Evolutionary conservation across 2,113 vertebrate genomes (phyloP), one percentile per base, ranked within the genome.

Genomic region (Lonchura striata): DNA sequence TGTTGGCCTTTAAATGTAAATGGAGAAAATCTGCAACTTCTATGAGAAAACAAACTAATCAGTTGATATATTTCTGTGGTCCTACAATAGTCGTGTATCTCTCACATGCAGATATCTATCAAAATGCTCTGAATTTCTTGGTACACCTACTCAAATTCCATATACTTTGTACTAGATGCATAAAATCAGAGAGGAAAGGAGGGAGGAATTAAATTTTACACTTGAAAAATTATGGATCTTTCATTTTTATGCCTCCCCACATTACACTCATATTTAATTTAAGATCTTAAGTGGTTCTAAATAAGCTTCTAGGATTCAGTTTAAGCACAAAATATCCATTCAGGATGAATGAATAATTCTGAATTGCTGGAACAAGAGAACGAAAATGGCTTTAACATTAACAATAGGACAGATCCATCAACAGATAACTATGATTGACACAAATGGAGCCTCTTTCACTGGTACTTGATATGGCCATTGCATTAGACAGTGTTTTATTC

Each of bases 311-410:
- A 87, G 89, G 27, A 91, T 86, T 92, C 46, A 77, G 39, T 86
- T 92, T 61, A 82, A 83, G 82, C 39, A 82, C 59, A 92, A 95
- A 88, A 82, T 82, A 91, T 87, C 89, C 25, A 77, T 95, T 94
- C 46, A 86, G 44, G 22, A 80, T 52, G 56, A 95, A 93, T 74
- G 22, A 90, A 86, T 41, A 54, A 69, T 92, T 81, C 54, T 82
- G 86, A 89, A 93, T 54, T 94, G 42, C 70, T 90, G 61, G 63
- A 94, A 70, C 15, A 85, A 72, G 56, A 89, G 56, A 92, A 66
- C 65, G 69, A 56, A 39, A 79, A 77, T 47, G 10, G 22, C 80
- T 94, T 93, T 70, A 77, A 66, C 27, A 24, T 44, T 88, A 72
- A 44, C 54, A 68, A 33, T 60, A 22, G 50, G 17, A 41, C 21